Evolutionary conservation across 2,113 vertebrate species (phyloP).

Genomic region (Stigmatopora argus): DNA sequence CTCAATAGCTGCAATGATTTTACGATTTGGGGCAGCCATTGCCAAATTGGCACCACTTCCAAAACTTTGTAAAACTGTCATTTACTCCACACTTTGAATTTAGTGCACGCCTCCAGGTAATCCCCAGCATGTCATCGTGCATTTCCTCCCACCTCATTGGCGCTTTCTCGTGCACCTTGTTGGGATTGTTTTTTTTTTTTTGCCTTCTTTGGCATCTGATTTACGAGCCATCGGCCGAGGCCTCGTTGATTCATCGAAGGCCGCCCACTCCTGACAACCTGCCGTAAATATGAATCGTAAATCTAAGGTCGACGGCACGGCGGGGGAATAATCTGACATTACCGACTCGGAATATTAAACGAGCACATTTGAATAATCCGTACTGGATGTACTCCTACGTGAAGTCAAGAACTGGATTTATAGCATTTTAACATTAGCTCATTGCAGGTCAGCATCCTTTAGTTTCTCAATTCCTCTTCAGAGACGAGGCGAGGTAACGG

Average conservation of each 20-base stretch:
- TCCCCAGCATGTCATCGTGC: neutral
- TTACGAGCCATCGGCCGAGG: slow-evolving; percentile 51
- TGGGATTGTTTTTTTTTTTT: slow-evolving; percentile 23
- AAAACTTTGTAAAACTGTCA: neutral
- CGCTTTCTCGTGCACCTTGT: slow-evolving; percentile 40
- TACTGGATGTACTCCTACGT: slow-evolving; percentile 19
- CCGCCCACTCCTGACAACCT: slow-evolving; percentile 50
- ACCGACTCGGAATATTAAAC: slow-evolving; percentile 47
- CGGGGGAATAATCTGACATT: slow-evolving; percentile 41
- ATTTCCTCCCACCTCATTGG: slow-evolving; percentile 49
- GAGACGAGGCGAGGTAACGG: slow-evolving; percentile 25
- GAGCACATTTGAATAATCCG: slow-evolving; percentile 38
- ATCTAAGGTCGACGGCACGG: slow-evolving; percentile 40
- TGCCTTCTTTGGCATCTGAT: slow-evolving; percentile 31
- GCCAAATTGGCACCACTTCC: too few species aligned
- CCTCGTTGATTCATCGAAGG: slow-evolving; percentile 53
- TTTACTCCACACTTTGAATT: neutral
- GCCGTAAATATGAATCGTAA: slow-evolving; percentile 60
- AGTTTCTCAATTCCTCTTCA: neutral
- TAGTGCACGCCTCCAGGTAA: neutral
- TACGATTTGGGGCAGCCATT: neutral
- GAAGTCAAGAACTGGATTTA: neutral
- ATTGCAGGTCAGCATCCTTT: neutral
- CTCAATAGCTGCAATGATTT: neutral
- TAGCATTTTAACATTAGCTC: neutral